Conservation (phyloP, 1,140 invertebrate species). For the Zaprionus taronus region DNA sequence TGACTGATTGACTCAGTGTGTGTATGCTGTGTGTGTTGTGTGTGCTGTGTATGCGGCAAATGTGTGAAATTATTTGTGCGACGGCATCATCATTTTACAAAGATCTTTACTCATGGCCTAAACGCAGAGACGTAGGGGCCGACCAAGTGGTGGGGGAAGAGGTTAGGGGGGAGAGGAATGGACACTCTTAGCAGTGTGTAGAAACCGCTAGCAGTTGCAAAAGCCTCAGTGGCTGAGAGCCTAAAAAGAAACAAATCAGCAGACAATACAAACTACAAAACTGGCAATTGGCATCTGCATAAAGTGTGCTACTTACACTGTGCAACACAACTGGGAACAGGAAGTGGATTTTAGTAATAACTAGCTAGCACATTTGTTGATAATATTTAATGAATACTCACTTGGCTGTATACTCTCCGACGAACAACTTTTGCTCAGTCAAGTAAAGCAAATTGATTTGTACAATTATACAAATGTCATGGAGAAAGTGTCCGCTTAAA, state of each 20-base stretch:
- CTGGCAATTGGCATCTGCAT: conserved; percentile 46
- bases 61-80: conserved; percentile 77
- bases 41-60: conserved; percentile 68
- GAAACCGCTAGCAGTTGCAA: conserved; percentile 36
- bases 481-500: too few relatives aligned
- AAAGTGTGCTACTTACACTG: conserved; percentile 45
- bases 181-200: conserved; percentile 15
- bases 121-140: not conserved
- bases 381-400: too few relatives aligned
- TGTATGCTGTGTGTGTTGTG: conserved; percentile 11
- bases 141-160: not conserved
- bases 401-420: too few relatives aligned
- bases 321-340: not conserved
- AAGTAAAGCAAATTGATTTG: too few relatives aligned
- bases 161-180: not conserved
- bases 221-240: not conserved
- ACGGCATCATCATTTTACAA: conserved; percentile 81
- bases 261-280: conserved; percentile 30
- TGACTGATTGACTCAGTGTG: conserved; percentile 13
- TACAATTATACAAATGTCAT: too few relatives aligned
- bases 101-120: conserved; percentile 76
- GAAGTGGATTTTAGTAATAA: not conserved
- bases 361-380: too few relatives aligned
- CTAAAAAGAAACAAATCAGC: conserved; percentile 2
- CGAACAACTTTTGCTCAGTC: too few relatives aligned